phyloP scores from a whole-genome alignment of 2,113 vertebrate species.

The Hirundichthys speculiger region DNA sequence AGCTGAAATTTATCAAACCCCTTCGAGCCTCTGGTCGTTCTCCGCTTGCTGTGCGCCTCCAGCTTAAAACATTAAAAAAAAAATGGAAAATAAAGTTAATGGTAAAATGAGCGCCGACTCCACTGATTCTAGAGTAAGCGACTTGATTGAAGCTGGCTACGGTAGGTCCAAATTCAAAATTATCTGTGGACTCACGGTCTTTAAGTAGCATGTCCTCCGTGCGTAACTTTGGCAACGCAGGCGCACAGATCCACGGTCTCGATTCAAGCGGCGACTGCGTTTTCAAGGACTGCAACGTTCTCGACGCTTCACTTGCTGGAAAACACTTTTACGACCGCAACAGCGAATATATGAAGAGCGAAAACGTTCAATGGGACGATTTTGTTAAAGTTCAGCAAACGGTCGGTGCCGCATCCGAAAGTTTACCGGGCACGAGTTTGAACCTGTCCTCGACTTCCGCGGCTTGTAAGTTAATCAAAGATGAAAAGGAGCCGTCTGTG shows the following conservation, averaged over 20 bases:
- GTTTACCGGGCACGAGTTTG: constrained; percentile 11
- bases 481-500: constrained; percentile 70
- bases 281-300: constrained; percentile 50
- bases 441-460: constrained; percentile 22
- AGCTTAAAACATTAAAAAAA: background rate
- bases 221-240: constrained; percentile 67
- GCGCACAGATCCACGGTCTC: constrained; percentile 35
- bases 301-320: constrained; percentile 35
- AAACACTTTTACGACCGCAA: constrained; percentile 54
- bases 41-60: constrained; percentile 4
- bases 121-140: constrained; percentile 35
- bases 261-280: constrained; percentile 21
- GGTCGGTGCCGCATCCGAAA: constrained; percentile 28
- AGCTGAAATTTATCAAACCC: constrained; percentile 8
- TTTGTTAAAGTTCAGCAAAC: constrained; percentile 42
- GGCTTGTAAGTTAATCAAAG: constrained; percentile 73
- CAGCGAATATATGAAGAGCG: constrained; percentile 59
- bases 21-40: constrained; percentile 21
- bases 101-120: constrained; percentile 56
- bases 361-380: constrained; percentile 56
- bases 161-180: constrained; percentile 20
- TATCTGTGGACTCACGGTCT: constrained; percentile 16
- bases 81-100: constrained; percentile 51
- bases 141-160: constrained; percentile 50
- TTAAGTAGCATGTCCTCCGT: constrained; percentile 27